Percentiles rank a stretch among this genome's conserved stretches.
These are phyloP conservation scores for Copsychus sechellarum DNA, from an alignment of 2,113 vertebrate species.

Conservation along the genomic window DNA sequence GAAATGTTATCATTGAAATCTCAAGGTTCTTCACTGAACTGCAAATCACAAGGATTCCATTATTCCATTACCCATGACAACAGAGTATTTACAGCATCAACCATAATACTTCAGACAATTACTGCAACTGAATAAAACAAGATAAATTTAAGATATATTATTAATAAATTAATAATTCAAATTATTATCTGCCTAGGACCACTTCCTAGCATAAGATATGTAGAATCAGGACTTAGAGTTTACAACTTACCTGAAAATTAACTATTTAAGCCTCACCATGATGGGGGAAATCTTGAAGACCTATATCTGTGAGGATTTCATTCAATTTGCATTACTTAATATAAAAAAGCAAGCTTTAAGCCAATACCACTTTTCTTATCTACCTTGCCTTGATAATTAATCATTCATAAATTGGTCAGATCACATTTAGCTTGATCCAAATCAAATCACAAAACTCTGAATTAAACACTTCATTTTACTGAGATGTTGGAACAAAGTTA, in stretches of 20 bases:
- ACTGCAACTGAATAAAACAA: background rate
- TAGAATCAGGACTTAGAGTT: background rate
- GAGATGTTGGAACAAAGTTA: background rate
- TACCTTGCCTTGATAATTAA: background rate
- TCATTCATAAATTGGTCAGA: background rate
- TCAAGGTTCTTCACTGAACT: background rate
- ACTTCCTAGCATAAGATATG: background rate
- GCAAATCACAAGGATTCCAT: background rate
- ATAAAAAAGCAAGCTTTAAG: background rate
- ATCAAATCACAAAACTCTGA: background rate
- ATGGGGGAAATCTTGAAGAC: background rate
- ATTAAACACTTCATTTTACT: background rate
- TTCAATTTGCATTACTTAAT: background rate
- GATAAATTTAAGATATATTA: background rate
- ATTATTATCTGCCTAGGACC: background rate
- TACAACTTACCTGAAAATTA: background rate
- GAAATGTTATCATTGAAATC: background rate
- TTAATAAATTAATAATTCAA: background rate
- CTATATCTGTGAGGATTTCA: background rate
- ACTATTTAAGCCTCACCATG: background rate
- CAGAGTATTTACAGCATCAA: background rate
- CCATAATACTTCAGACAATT: background rate
- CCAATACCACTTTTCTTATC: background rate
- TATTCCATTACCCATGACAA: background rate
- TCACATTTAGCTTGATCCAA: background rate